A percentile compares a stretch with the other conserved stretches of the same genome.
Conservation (phyloP, 2,888 invertebrate genomes). For the Zygothrica quintamaculata region DNA sequence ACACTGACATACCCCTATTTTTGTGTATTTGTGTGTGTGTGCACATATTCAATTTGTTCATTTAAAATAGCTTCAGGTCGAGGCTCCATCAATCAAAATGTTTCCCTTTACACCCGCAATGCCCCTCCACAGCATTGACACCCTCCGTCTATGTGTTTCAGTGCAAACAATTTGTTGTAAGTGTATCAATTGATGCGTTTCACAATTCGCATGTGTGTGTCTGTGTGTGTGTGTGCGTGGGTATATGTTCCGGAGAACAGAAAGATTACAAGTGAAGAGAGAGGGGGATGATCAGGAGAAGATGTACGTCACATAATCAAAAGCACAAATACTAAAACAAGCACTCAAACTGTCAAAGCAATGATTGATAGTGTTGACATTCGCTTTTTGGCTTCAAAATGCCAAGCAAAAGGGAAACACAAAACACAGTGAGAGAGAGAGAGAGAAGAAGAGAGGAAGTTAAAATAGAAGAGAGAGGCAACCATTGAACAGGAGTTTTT, state of each 20-base stretch:
- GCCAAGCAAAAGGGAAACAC: conserved; percentile 28
- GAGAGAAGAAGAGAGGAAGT: too few relatives aligned
- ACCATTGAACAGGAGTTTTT: conserved; percentile 50
- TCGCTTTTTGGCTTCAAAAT: conserved; percentile 78
- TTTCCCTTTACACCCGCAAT: conserved; percentile 4
- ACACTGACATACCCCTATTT: too few relatives aligned
- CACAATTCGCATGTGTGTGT: conserved; percentile 14
- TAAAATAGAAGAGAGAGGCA: too few relatives aligned
- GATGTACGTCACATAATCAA: conserved; percentile 72
- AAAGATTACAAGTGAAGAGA: conserved; percentile 2
- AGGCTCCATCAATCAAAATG: conserved; percentile 69
- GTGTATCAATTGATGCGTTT: conserved; percentile 78
- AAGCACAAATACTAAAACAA: conserved; percentile 81
- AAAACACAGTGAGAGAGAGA: conserved; percentile 6
- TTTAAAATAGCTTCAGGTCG: conserved; percentile 78
- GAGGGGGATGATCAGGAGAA: too few relatives aligned
- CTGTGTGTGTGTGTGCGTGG: conserved; percentile 15
- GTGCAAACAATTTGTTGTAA: conserved; percentile 80
- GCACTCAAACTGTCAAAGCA: conserved; percentile 81
- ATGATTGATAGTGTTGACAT: conserved; percentile 80
- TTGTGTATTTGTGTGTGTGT: conserved; percentile 45
- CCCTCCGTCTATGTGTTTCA: conserved; percentile 56
- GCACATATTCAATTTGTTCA: conserved; percentile 74
- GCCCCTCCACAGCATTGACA: not conserved
- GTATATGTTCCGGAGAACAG: conserved; percentile 12